Base-by-base conservation (phyloP, 2,113 vertebrate species). In the Spea bombifrons region DNA sequence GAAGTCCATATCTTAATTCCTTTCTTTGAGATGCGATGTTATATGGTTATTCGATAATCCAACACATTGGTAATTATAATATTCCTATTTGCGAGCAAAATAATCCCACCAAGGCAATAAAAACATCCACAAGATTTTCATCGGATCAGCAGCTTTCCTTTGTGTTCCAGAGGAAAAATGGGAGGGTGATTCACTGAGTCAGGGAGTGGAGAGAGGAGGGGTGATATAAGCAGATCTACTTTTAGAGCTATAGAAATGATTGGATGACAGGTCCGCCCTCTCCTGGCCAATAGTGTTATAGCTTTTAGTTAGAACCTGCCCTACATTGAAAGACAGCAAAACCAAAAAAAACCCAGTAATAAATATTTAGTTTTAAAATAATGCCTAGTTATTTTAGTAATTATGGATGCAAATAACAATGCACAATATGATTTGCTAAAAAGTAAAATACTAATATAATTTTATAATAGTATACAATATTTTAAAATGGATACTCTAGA, bases 81-180 rank as follows among this genome's bases (percentile, higher is more conserved):
- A 9, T 67, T 13, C 13, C 12, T 67, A 12, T 46, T 46, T 46
- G 10, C 13, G 17, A 46, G 43, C 10, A 12, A 46, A 12, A 67
- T 13, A 67, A 67, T 30, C 30, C 30, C 30, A 30, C 30, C 30
- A 30, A 30, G 1, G 92, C 87, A 15, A 89, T 89, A 83, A 92
- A 92, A 66, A 71, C 88, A 70, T 74, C 72, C 72, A 93, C 91
- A 87, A 92, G 92, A 86, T 90, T 92, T 66, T 88, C 86, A 82
- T 84, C 91, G 86, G 89, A 82, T 82, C 87, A 88, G 90, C 89
- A 90, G 90, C 84, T 83, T 43, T 73, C 84, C 88, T 74, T 74
- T 74, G 70, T 76, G 72, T 69, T 52, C 57, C 45, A 64, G 72
- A 13, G 45, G 16, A 76, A 87, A 86, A 86, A 90, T 87, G 75